A percentile compares a stretch with the other conserved stretches of the same genome.
phyloP scores from a whole-genome alignment of 2,888 invertebrate genomes.

The Pseudococcus longispinus region DNA sequence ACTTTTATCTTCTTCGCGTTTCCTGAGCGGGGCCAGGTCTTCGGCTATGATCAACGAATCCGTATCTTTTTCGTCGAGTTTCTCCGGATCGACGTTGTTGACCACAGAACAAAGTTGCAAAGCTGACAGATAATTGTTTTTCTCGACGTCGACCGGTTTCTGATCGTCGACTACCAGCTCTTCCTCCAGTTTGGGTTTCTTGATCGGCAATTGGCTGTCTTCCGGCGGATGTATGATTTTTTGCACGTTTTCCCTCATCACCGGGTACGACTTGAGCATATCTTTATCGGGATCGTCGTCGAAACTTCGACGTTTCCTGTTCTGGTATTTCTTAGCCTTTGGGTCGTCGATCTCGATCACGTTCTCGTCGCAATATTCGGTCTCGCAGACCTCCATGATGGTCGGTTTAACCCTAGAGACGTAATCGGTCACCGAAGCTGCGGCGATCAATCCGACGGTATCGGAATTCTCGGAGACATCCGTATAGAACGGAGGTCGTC shows the following conservation, averaged over 20 bases:
- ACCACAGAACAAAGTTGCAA: slow-evolving; percentile 33
- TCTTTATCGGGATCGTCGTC: slow-evolving; percentile 38
- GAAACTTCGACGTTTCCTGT: slow-evolving; percentile 17
- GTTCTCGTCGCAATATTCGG: slow-evolving; percentile 34
- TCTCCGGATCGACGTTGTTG: background rate
- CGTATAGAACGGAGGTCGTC: slow-evolving; percentile 6
- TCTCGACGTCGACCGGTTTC: slow-evolving; percentile 43
- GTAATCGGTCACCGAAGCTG: slow-evolving; percentile 33
- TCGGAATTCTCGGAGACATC: slow-evolving; percentile 11
- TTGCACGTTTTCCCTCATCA: slow-evolving; percentile 24
- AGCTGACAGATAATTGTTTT: slow-evolving; percentile 45
- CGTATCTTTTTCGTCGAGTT: background rate
- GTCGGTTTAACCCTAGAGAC: slow-evolving; percentile 34
- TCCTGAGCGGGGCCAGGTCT: slow-evolving; percentile 23
- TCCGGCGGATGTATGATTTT: background rate
- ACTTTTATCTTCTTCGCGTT: background rate
- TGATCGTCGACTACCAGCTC: background rate
- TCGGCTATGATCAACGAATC: background rate
- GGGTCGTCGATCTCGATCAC: slow-evolving; percentile 16
- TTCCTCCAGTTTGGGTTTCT: slow-evolving; percentile 8
- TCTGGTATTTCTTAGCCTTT: background rate
- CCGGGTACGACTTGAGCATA: slow-evolving; percentile 51
- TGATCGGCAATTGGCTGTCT: background rate
- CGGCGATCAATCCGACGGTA: slow-evolving; percentile 20
- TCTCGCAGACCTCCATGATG: background rate